Evolutionary conservation across 1,140 invertebrate species (phyloP), one percentile per base, ranked within the genome.

Genomic region (Platorchestia sp.): DNA sequence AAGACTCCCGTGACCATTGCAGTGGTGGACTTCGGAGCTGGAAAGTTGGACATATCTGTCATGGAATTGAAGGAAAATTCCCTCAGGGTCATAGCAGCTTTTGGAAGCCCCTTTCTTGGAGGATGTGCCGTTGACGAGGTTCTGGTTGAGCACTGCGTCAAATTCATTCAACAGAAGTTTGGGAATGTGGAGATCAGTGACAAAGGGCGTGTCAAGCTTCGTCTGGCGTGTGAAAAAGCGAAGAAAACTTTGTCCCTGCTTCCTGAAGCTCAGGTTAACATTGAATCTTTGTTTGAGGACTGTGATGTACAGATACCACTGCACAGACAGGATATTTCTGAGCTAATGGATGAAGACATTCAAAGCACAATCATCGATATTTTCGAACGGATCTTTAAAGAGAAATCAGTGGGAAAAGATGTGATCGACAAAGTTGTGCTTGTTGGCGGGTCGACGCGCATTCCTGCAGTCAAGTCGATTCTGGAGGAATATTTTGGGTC

Each of bases 291-390:
- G 98, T 99, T 99, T 97, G 99, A 99, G 97, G 99, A 99, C 96
- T 99, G 99, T 97, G 99, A 99, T 97, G 99, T 99, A 98, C 99
- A 99, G n/a, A 99, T 99, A 97, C 99, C 99, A 27, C 97, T 99
- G 87, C 99, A 99, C 95, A 98, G 99, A 97, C 99, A 99, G 97
- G 99, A 99, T 97, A 99, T 99, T 97, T 99, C 99, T 97, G 99
- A 99, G 97, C 97, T 99, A 97, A 99, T 99, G 98, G 36, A 42
- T 42, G 99, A 99, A 98, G 99, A 99, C 97, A 98, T 99, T 59
- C 99, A 99, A 98, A 98, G 99, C 97, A 99, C 99, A 45, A 99
- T 99, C 5, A 98, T 99, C 97, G 99, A 99, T 97, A 99, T 99
- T 27, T 99, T 99, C n/a, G 98, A 99, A 97, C 99, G 99, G 97